These are phyloP conservation scores for Platycheirus albimanus DNA, from an alignment of 2,888 invertebrate species.

Conservation along the genomic window DNA sequence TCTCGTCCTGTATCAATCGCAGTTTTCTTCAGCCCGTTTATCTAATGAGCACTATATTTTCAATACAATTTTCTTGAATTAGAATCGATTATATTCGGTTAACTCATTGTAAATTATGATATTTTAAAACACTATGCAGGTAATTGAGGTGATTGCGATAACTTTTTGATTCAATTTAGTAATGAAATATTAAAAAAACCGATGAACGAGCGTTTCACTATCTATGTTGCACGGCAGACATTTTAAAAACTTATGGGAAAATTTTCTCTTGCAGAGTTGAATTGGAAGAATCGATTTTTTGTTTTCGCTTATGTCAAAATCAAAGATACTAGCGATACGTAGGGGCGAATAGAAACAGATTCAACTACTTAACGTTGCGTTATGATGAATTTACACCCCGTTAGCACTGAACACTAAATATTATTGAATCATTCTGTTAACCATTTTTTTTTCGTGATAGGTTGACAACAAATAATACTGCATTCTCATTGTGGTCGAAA, in stretches of 20 bases:
- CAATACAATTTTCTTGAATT: slow-evolving; percentile 58
- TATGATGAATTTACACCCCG: too few relatives aligned
- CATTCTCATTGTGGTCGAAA: too few relatives aligned
- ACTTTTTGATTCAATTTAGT: slow-evolving; percentile 46
- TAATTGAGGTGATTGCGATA: slow-evolving; percentile 25
- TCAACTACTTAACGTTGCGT: background rate
- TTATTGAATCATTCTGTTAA: too few relatives aligned
- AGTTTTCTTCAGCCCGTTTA: too few relatives aligned
- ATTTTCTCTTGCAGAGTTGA: slow-evolving; percentile 58
- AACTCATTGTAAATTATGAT: slow-evolving; percentile 2
- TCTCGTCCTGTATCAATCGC: slow-evolving; percentile 31
- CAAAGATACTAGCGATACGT: slow-evolving; percentile 8
- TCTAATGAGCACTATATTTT: too few relatives aligned
- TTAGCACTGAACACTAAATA: too few relatives aligned
- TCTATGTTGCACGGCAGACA: slow-evolving; percentile 63
- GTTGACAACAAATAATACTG: too few relatives aligned
- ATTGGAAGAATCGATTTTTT: slow-evolving; percentile 60
- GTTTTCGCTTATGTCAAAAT: slow-evolving; percentile 60
- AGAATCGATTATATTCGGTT: slow-evolving; percentile 19
- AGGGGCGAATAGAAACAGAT: slow-evolving; percentile 6
- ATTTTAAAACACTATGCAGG: slow-evolving; percentile 3
- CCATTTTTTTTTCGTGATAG: too few relatives aligned
- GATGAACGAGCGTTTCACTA: slow-evolving; percentile 46
- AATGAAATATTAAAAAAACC: slow-evolving; percentile 70
- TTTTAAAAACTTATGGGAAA: slow-evolving; percentile 71